phyloP scores from a whole-genome alignment of 1,140 invertebrate genomes.

The Frieseomelitta varia region DNA sequence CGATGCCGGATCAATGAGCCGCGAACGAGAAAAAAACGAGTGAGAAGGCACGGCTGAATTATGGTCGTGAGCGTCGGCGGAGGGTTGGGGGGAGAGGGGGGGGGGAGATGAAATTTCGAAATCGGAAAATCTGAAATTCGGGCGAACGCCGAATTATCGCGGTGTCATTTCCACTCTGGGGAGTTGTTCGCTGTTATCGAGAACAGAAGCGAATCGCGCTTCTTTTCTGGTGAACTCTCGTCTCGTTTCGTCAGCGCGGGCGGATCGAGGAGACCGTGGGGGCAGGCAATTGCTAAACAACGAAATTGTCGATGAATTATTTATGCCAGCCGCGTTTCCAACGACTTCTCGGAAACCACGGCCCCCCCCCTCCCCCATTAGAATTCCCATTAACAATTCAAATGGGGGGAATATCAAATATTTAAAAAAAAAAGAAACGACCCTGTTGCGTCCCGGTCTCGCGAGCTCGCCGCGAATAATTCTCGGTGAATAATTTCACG shows the following conservation, averaged over 20 bases:
- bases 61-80: too few species aligned
- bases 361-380: not conserved
- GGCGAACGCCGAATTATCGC: not conserved
- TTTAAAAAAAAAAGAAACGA: not conserved
- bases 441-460: not conserved
- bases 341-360: slow-evolving; percentile 24
- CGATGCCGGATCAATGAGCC: not conserved
- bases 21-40: not conserved
- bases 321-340: slow-evolving; percentile 23
- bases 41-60: too few species aligned
- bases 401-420: not conserved
- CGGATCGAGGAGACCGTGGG: not conserved
- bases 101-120: too few species aligned
- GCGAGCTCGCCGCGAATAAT: not conserved
- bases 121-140: too few species aligned
- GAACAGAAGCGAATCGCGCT: not conserved
- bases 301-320: slow-evolving; percentile 33
- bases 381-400: slow-evolving; percentile 28
- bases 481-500: not conserved
- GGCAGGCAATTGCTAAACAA: not conserved
- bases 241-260: not conserved
- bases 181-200: not conserved
- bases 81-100: too few species aligned
- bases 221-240: not conserved
- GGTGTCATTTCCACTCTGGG: too few species aligned